phyloP scores from a whole-genome alignment of 2,113 vertebrate genomes.

The Xerus inauris region DNA sequence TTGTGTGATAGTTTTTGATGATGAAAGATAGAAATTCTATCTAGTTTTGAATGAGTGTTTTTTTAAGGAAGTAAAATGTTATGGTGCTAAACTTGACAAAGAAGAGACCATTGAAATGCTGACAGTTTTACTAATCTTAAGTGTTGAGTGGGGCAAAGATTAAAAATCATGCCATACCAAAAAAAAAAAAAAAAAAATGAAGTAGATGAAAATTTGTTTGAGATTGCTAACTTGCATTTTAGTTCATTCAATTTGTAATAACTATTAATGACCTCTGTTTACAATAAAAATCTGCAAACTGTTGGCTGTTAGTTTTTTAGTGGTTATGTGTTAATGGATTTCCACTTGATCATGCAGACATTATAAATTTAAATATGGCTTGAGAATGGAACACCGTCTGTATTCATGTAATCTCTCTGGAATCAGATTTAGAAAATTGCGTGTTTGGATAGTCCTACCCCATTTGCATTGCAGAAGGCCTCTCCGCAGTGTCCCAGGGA shows the following conservation, averaged over 20 bases:
- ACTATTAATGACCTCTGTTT: constrained; percentile 63
- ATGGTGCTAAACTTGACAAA: constrained; percentile 34
- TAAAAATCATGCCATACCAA: neutral
- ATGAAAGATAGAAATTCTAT: neutral
- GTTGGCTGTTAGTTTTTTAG: constrained; percentile 28
- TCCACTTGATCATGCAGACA: neutral
- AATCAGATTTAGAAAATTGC: neutral
- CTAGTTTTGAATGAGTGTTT: constrained; percentile 18
- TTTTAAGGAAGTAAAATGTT: constrained; percentile 19
- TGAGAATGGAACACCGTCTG: neutral
- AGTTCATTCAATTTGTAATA: constrained; percentile 52
- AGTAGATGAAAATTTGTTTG: constrained; percentile 4
- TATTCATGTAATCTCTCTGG: neutral
- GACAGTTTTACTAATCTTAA: constrained; percentile 10
- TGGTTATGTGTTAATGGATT: neutral
- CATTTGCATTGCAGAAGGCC: neutral
- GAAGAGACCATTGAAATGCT: constrained; percentile 40
- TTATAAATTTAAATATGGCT: neutral
- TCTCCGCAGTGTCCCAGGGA: neutral
- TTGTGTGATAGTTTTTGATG: constrained; percentile 28
- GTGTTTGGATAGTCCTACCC: neutral
- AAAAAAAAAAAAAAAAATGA: constrained; percentile 44
- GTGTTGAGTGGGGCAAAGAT: neutral
- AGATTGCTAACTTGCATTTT: constrained; percentile 44
- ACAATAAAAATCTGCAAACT: constrained; percentile 71